These are phyloP conservation scores for Dasypolia templi DNA, from an alignment of 2,888 invertebrate genomes.

Conservation along the genomic window DNA sequence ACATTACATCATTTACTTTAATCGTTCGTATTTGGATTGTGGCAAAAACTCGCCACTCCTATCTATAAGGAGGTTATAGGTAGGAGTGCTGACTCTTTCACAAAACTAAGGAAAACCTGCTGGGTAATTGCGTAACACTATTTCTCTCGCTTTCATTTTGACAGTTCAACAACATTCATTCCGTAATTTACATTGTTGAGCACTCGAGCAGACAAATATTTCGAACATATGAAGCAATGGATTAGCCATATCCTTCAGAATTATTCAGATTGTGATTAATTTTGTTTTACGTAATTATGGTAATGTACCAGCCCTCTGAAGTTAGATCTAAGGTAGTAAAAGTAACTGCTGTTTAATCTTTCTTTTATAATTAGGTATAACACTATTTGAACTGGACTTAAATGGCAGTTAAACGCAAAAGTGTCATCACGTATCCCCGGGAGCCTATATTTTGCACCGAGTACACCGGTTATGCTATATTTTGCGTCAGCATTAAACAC, in stretches of 20 bases:
- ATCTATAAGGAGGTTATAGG: background rate
- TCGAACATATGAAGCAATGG: too few relatives aligned
- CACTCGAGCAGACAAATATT: too few relatives aligned
- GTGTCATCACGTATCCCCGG: background rate
- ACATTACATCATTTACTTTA: slow-evolving; percentile 34
- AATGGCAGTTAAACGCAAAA: slow-evolving; percentile 3
- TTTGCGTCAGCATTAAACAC: slow-evolving; percentile 5
- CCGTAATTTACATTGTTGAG: too few relatives aligned
- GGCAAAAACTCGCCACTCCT: too few relatives aligned
- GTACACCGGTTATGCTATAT: background rate
- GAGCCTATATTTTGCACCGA: slow-evolving; percentile 16
- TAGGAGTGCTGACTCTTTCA: background rate
- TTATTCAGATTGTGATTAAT: too few relatives aligned
- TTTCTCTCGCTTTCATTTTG: too few relatives aligned
- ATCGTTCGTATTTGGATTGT: too few relatives aligned
- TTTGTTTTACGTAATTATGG: too few relatives aligned
- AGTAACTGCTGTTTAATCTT: background rate
- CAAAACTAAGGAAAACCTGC: background rate
- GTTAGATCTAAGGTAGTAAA: background rate
- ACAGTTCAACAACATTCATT: too few relatives aligned
- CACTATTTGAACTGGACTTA: background rate
- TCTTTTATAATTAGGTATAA: background rate
- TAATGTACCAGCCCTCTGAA: background rate
- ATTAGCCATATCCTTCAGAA: too few relatives aligned
- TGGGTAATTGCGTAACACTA: too few relatives aligned